These are phyloP conservation scores for Eupithecia vulgata DNA, from an alignment of 2,888 invertebrate genomes.

Conservation along the genomic window DNA sequence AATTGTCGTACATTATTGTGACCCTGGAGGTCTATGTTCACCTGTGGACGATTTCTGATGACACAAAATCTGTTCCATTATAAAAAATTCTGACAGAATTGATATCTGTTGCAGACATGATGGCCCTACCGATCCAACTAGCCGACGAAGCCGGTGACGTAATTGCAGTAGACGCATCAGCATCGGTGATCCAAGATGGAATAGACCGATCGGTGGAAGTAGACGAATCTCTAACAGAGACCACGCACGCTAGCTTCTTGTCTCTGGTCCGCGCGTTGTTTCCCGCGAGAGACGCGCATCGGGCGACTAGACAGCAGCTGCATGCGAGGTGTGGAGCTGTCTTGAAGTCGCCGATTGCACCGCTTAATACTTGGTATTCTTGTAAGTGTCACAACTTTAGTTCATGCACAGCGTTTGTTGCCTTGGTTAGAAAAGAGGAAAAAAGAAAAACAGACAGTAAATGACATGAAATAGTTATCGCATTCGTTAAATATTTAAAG, in stretches of 20 bases:
- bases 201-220: conserved; percentile 51
- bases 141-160: conserved; percentile 84
- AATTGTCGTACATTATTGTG: too few species aligned
- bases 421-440: too few species aligned
- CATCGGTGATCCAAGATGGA: conserved; percentile 47
- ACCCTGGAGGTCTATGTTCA: too few species aligned
- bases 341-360: conserved; percentile 91
- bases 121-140: conserved; percentile 90
- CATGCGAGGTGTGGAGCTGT: conserved; percentile 89
- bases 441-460: too few species aligned
- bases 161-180: conserved; percentile 60
- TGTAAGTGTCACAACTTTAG: conserved; percentile 67
- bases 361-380: conserved; percentile 91
- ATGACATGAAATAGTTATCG: too few species aligned
- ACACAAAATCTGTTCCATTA: background rate
- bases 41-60: background rate
- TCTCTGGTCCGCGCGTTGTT: conserved; percentile 94
- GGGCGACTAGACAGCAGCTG: conserved; percentile 90
- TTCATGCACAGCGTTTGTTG: too few species aligned
- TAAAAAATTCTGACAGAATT: background rate
- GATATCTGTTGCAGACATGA: conserved; percentile 85
- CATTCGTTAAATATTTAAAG: too few species aligned
- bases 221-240: conserved; percentile 87
- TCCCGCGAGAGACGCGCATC: conserved; percentile 92
- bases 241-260: conserved; percentile 93